phyloP scores from a whole-genome alignment of 1,140 invertebrate species.

The Trialeurodes vaporariorum region DNA sequence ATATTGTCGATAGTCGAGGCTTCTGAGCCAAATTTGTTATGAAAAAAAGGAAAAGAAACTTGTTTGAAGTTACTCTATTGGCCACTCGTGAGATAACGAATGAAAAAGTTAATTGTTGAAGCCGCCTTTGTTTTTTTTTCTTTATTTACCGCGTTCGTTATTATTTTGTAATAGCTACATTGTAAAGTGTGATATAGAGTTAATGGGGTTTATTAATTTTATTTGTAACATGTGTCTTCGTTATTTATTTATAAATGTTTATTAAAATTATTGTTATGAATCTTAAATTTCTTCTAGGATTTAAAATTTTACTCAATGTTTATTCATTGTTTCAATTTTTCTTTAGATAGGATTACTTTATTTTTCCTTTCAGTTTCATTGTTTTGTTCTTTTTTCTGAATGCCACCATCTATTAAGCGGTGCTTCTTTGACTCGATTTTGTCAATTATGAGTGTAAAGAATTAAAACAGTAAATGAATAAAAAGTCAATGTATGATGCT shows the following conservation, averaged over 20 bases:
- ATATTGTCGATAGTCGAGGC: too few species aligned
- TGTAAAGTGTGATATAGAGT: neutral
- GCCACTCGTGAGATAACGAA: too few species aligned
- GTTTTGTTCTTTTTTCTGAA: neutral
- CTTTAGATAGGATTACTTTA: neutral
- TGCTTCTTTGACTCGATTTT: neutral
- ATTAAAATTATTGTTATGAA: neutral
- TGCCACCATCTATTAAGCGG: neutral
- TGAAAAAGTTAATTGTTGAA: too few species aligned
- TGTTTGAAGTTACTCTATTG: too few species aligned
- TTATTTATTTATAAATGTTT: neutral
- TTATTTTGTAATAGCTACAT: too few species aligned
- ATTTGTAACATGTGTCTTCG: neutral
- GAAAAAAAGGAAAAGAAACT: too few species aligned
- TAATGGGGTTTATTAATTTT: neutral
- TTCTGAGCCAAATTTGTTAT: too few species aligned
- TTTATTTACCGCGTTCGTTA: too few species aligned
- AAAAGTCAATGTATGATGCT: neutral
- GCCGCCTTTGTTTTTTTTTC: too few species aligned
- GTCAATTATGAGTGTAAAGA: neutral
- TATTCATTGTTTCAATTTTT: too few species aligned
- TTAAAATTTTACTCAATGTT: neutral
- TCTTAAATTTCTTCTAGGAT: neutral
- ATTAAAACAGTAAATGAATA: neutral
- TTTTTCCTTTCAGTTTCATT: neutral